Conservation (phyloP, 2,797 vertebrate genomes). For the Pangasius djambal region DNA sequence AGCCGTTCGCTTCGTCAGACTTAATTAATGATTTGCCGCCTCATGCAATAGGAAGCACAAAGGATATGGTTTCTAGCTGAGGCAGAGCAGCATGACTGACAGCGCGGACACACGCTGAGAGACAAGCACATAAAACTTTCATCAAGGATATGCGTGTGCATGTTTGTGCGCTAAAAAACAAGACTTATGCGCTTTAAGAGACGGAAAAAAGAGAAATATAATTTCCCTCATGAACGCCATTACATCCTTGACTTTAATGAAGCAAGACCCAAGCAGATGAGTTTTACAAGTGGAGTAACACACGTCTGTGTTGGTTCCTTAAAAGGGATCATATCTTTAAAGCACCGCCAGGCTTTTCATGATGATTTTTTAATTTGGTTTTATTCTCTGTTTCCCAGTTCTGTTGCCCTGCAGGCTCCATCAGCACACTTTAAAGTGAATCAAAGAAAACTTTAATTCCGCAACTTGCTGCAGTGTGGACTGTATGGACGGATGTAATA, state of each 20-base stretch:
- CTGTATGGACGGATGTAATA: neutral
- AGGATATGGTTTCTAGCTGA: constrained; percentile 35
- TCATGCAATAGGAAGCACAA: constrained; percentile 27
- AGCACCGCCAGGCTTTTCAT: constrained; percentile 1
- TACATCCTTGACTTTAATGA: constrained; percentile 9
- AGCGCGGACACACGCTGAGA: constrained; percentile 26
- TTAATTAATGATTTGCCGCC: constrained; percentile 48
- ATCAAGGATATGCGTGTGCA: constrained; percentile 16
- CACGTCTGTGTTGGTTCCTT: neutral
- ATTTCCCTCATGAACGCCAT: neutral
- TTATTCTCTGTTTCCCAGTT: constrained; percentile 11
- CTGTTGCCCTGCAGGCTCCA: neutral
- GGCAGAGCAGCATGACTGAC: constrained; percentile 37
- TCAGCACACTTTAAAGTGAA: constrained; percentile 2
- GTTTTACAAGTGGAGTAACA: neutral
- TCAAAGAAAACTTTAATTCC: neutral
- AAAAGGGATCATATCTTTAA: constrained; percentile 15
- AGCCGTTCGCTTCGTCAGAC: constrained; percentile 9
- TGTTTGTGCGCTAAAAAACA: neutral
- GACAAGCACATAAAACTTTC: constrained; percentile 40
- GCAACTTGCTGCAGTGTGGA: neutral
- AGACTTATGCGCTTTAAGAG: constrained; percentile 21
- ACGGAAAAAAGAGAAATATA: constrained; percentile 2
- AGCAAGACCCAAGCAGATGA: neutral
- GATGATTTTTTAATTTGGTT: constrained; percentile 14